Conservation (phyloP, 2,797 vertebrate species). For the Hydrocynus forskahlii region DNA sequence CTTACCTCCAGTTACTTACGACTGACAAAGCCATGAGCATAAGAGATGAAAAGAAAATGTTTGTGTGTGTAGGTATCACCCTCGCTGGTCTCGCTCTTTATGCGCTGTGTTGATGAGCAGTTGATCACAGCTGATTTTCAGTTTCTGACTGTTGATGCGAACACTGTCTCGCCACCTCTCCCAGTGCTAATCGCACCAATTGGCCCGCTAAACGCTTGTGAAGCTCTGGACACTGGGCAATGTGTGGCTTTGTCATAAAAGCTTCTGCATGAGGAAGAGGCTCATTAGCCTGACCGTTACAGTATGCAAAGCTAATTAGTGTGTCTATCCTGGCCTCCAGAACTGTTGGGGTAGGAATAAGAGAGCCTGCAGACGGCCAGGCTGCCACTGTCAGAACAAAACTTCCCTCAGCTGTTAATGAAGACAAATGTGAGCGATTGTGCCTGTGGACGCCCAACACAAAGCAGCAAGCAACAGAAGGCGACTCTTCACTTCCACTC, state of each 20-base stretch:
- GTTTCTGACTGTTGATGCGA: conserved; percentile 43
- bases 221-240: conserved; percentile 37
- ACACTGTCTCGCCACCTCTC: conserved; percentile 47
- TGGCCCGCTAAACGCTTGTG: conserved; percentile 33
- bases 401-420: conserved; percentile 76
- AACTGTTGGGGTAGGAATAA: conserved; percentile 76
- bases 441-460: conserved; percentile 64
- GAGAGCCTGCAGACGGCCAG: conserved; percentile 66
- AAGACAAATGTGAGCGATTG: conserved; percentile 75
- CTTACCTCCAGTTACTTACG: no score
- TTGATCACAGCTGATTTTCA: conserved; percentile 56
- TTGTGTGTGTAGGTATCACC: neutral
- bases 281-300: conserved; percentile 72
- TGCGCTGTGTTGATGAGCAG: conserved; percentile 41
- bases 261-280: conserved; percentile 79
- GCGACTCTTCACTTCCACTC: conserved; percentile 28
- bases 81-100: conserved; percentile 25
- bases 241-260: conserved; percentile 62
- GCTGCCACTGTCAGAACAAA: conserved; percentile 70
- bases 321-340: conserved; percentile 72
- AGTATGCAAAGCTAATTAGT: conserved; percentile 81
- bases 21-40: conserved; percentile 3
- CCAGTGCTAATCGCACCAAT: conserved; percentile 39
- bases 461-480: conserved; percentile 53
- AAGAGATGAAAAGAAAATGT: conserved; percentile 9